Conservation (phyloP, 2,113 vertebrate species). For the Rhynchopsitta pachyrhyncha region DNA sequence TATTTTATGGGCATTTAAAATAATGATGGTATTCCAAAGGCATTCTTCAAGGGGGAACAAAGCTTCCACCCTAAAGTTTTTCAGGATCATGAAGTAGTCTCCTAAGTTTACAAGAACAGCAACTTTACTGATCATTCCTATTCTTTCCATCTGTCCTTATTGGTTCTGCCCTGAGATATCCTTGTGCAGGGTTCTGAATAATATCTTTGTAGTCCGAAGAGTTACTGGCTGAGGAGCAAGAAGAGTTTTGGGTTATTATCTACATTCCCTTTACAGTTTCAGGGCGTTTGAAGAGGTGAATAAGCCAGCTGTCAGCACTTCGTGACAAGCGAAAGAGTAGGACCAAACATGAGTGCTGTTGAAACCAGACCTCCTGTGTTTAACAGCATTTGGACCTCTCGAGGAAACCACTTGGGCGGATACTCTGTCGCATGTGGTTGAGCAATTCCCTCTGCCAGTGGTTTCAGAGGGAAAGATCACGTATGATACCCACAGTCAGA, state of each 20-base stretch:
- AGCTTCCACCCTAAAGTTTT: background rate
- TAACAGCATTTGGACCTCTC: slow-evolving; percentile 19
- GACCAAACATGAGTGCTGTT: background rate
- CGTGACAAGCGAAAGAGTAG: background rate
- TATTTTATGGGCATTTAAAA: background rate
- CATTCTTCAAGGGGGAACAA: background rate
- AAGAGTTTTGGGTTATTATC: background rate
- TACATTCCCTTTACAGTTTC: background rate
- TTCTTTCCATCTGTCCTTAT: background rate
- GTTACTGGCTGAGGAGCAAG: background rate
- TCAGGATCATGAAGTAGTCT: background rate
- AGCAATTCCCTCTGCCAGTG: slow-evolving; percentile 5
- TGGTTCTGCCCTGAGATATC: background rate
- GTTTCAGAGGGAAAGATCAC: slow-evolving; percentile 29
- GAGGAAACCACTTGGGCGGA: slow-evolving; percentile 31
- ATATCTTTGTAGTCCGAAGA: background rate
- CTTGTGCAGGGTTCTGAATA: background rate
- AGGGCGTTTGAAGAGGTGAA: background rate
- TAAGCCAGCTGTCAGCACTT: background rate
- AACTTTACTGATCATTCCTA: background rate
- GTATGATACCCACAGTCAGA: background rate
- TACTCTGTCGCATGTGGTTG: background rate
- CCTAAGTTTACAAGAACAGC: background rate
- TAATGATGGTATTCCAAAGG: background rate
- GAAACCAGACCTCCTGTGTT: slow-evolving; percentile 40